Base-by-base conservation (phyloP, 2,113 vertebrate species). In the Dicentrarchus labrax region DNA sequence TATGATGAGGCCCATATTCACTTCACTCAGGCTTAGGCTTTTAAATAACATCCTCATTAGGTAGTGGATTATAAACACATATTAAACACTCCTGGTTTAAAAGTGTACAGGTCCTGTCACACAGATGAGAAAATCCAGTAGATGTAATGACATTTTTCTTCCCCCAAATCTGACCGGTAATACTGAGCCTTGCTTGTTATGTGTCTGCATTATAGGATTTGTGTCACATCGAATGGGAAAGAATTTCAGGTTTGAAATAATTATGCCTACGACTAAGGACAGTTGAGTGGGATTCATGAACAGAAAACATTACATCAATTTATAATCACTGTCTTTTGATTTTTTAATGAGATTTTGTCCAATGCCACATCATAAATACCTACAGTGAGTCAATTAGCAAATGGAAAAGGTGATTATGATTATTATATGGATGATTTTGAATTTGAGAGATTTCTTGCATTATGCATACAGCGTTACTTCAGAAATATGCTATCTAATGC, bases 11-110 rank as follows among this genome's bases (percentile, higher is more conserved):
- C 51, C 48, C 9, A n/a, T 39, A 53, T 30, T 76, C 36, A 39
- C 39, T 39, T 73, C 56, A 60, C 24, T 71, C 56, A 70, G 71
- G 67, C 50, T 69, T 70, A 83, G 50, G 53, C 61, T 67, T 79
- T 56, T n/a, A 82, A 84, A 88, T 62, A 77, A 88, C 71, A 50
- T 86, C 67, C 61, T 80, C 76, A 62, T 59, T 54, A 69, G 38
- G 69, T 6, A 64, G 51, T 76, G 64, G 72, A 76, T 89, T 82
- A 73, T 12, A 45, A 86, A 76, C 62, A 67, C 24, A 67, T 57
- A 66, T 56, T 45, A 60, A 21, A 57, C 64, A 84, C 15, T 59
- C 11, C 62, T 62, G 38, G 9, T 80, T 72, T 72, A 69, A 78
- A 61, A 48, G 38, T 53, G 45, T 19, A 0, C 2, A 4, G 22